phyloP scores from a whole-genome alignment of 2,797 vertebrate genomes.

The Todus mexicanus region DNA sequence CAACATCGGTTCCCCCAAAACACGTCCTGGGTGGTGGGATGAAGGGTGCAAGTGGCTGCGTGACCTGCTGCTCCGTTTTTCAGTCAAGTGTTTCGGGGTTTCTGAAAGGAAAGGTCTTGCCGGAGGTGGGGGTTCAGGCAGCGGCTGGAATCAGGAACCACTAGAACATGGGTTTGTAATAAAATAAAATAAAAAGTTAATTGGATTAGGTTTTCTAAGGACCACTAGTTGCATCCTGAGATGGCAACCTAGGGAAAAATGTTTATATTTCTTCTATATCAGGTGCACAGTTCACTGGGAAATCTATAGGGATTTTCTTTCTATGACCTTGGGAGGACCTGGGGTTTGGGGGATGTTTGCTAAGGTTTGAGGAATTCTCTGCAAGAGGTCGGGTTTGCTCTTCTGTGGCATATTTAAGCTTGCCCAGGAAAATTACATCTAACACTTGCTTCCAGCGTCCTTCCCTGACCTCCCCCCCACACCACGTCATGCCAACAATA shows the following conservation, averaged over 20 bases:
- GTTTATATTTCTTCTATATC: not conserved
- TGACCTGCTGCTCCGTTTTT: not conserved
- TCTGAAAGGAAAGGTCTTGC: not conserved
- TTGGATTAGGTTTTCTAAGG: not conserved
- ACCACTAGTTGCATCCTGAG: not conserved
- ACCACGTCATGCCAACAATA: too few species aligned
- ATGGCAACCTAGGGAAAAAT: not conserved
- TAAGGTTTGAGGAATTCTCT: not conserved
- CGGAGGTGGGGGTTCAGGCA: not conserved
- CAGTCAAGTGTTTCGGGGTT: not conserved
- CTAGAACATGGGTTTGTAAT: not conserved
- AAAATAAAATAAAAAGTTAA: not conserved
- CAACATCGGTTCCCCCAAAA: not conserved
- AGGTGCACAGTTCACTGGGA: not conserved
- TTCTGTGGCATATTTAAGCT: not conserved
- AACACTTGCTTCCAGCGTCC: rapidly evolving
- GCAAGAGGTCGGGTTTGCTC: not conserved
- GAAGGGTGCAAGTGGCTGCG: not conserved
- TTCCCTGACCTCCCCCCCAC: not conserved
- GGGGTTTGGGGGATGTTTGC: not conserved
- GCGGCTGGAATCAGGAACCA: not conserved
- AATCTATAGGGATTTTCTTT: not conserved
- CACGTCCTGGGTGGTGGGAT: not conserved
- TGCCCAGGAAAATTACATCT: not conserved
- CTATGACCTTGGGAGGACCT: not conserved